Base-by-base conservation (phyloP, 2,113 vertebrate genomes). In the Paralichthys olivaceus region DNA sequence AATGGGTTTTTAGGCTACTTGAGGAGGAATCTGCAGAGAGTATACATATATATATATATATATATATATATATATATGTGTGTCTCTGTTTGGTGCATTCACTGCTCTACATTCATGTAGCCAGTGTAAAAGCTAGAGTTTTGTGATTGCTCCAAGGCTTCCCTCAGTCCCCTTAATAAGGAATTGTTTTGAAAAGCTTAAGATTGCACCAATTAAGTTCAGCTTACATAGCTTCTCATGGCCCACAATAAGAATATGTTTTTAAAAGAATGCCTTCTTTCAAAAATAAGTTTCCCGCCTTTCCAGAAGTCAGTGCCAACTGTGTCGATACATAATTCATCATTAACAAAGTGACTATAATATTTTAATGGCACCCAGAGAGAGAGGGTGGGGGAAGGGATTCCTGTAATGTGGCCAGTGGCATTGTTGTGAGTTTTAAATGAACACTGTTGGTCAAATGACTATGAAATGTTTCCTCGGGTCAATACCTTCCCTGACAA, bases 1-100 rank as follows among this genome's bases (percentile, higher is more conserved):
- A 34, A 68, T 79, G 81, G 77, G 25, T 68, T 75, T 73, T 63
- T 54, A 3, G 54, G 72, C 67, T 71, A 71, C 60, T 70, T 70
- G 45, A 65, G 28, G 40, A 62, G 1, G 17, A 43, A 25, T 58
- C 63, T 28, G 67, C 34, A 26, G n/a, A 49, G 19, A 20, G 47
- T 20, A 19, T 49, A 17, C 20, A 20, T 49, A 49, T n/a, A n/a
- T n/a, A n/a, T n/a, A n/a, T n/a, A n/a, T n/a, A n/a, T n/a, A n/a
- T n/a, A n/a, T n/a, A n/a, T n/a, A n/a, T n/a, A n/a, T n/a, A n/a
- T n/a, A n/a, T n/a, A n/a, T n/a, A n/a, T n/a, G n/a, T n/a, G n/a
- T 7, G 19, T n/a, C 47, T 49, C 47, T 49, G 47, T n/a, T 49
- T 49, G 47, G 47, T 49, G 47, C 47, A 49, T 49, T 49, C 47